Evolutionary conservation across 2,113 vertebrate genomes (phyloP).

Genomic region (Myotis davidii): DNA sequence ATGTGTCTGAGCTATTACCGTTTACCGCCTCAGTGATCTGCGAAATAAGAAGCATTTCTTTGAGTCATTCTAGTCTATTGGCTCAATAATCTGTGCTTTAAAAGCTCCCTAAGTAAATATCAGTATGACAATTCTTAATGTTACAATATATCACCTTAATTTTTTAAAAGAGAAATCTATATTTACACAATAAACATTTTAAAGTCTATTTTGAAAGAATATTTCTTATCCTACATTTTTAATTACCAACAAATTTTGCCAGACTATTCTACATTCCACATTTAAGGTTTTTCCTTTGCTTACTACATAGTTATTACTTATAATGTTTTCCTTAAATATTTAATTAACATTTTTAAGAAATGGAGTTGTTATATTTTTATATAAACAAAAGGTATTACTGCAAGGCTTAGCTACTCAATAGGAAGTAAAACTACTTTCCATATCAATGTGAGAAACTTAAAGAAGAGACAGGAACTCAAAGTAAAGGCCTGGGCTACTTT

Average conservation of each 20-base stretch:
- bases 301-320: background rate
- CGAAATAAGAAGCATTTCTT: slow-evolving; percentile 25
- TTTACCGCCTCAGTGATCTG: slow-evolving; percentile 18
- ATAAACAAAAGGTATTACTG: background rate
- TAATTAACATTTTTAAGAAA: slow-evolving; percentile 41
- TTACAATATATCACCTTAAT: background rate
- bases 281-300: background rate
- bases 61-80: background rate
- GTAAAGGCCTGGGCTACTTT: fast-evolving
- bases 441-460: too few relatives aligned
- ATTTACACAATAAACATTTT: slow-evolving; percentile 10
- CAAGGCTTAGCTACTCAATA: background rate
- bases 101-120: slow-evolving; percentile 36
- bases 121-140: background rate
- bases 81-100: slow-evolving; percentile 48
- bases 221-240: background rate
- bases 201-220: background rate
- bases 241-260: slow-evolving; percentile 9
- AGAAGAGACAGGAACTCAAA: background rate
- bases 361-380: background rate
- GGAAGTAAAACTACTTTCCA: background rate
- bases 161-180: slow-evolving; percentile 48
- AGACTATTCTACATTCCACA: background rate
- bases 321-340: background rate
- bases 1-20: background rate